Evolutionary conservation across 2,888 invertebrate genomes (phyloP).

Genomic region (Hipparchia semele): DNA sequence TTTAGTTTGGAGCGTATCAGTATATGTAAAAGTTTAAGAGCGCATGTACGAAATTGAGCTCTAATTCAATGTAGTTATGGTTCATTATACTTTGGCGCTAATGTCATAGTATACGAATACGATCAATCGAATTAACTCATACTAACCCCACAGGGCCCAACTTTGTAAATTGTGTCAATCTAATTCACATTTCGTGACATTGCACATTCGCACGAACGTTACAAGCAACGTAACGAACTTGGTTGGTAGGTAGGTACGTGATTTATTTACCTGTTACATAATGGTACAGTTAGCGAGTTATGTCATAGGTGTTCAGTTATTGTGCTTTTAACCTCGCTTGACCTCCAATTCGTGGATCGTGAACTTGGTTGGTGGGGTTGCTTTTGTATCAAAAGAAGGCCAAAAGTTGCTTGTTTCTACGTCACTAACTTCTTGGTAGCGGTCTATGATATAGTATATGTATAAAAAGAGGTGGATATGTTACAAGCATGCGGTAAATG

Average conservation of each 20-base stretch:
- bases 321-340: conserved; percentile 20
- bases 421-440: conserved; percentile 5
- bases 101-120: no score
- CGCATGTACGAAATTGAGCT: no score
- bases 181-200: conserved; percentile 22
- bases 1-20: no score
- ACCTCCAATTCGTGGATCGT: conserved; percentile 29
- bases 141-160: neutral
- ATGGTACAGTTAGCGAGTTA: conserved; percentile 14
- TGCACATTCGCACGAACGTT: neutral
- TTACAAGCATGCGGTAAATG: no score
- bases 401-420: neutral
- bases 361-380: conserved; percentile 30
- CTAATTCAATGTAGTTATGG: no score
- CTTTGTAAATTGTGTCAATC: conserved; percentile 6
- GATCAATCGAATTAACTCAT: no score
- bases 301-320: conserved; percentile 7
- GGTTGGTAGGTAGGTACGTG: conserved; percentile 20
- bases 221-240: neutral
- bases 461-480: no score
- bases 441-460: no score
- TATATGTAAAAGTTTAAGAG: no score
- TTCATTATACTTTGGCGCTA: no score
- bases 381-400: conserved; percentile 17
- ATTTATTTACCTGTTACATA: conserved; percentile 26